Evolutionary conservation across 2,888 invertebrate species (phyloP).

Genomic region (Aleiodes alternator): DNA sequence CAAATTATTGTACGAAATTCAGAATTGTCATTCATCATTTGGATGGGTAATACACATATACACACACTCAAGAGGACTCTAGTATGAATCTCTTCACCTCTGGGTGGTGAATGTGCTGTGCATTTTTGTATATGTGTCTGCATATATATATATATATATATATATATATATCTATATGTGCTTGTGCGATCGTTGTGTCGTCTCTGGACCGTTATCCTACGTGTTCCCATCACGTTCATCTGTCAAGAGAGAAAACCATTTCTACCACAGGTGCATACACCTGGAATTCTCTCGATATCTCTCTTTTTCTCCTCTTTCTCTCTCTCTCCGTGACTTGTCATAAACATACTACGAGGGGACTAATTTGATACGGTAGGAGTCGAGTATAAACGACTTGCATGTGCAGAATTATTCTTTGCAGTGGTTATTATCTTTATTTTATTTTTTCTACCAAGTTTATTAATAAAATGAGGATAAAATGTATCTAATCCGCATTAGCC

Average conservation of each 20-base stretch:
- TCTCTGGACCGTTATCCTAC: constrained; percentile 62
- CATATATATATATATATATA: too few species aligned
- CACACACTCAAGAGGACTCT: too few species aligned
- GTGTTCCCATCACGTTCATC: constrained; percentile 63
- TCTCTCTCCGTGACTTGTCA: constrained; percentile 43
- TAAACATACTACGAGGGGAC: constrained; percentile 30
- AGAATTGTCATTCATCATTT: too few species aligned
- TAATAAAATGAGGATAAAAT: too few species aligned
- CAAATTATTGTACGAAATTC: not conserved
- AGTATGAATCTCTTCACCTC: constrained; percentile 45
- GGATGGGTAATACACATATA: too few species aligned
- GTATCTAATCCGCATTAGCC: too few species aligned
- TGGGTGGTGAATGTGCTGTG: constrained; percentile 37
- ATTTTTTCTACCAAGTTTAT: too few species aligned
- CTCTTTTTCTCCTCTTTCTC: constrained; percentile 33
- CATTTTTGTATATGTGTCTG: too few species aligned
- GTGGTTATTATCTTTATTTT: not conserved
- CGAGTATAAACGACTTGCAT: constrained; percentile 11
- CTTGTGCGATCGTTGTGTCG: constrained; percentile 34
- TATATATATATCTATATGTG: not conserved
- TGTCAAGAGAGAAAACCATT: constrained; percentile 48
- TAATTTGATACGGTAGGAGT: constrained; percentile 41
- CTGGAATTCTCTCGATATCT: constrained; percentile 28
- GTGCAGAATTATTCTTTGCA: not conserved
- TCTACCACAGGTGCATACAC: constrained; percentile 16